Percentiles rank a stretch among this genome's conserved stretches.
These are phyloP conservation scores for Harpalus rufipes DNA, from an alignment of 2,888 invertebrate species.

Conservation along the genomic window DNA sequence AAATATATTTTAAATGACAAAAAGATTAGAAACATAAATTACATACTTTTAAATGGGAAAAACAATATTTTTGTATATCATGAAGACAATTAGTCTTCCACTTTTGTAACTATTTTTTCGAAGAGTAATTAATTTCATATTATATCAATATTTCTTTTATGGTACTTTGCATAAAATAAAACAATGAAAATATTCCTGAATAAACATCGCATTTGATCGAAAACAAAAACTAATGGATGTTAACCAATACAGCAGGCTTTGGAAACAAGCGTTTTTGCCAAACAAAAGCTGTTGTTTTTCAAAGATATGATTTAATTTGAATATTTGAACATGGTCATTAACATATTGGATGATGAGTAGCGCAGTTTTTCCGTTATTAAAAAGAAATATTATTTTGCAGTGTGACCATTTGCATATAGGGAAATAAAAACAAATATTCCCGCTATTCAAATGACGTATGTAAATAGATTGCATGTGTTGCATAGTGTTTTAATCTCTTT, in stretches of 20 bases:
- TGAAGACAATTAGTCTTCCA: too few species aligned
- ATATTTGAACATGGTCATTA: conserved; percentile 56
- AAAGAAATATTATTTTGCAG: conserved; percentile 62
- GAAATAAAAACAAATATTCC: conserved; percentile 38
- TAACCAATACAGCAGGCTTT: conserved; percentile 14
- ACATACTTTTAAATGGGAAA: too few species aligned
- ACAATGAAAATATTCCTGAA: conserved; percentile 6
- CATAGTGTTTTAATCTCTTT: conserved; percentile 24
- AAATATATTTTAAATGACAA: too few species aligned
- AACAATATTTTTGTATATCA: too few species aligned
- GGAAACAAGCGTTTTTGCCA: conserved; percentile 10
- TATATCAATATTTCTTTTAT: neutral
- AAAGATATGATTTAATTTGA: conserved; percentile 59
- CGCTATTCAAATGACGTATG: conserved; percentile 55
- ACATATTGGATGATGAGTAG: conserved; percentile 40
- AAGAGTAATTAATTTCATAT: neutral
- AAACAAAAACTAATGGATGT: conserved; percentile 24
- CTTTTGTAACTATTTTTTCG: too few species aligned
- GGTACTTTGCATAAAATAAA: neutral
- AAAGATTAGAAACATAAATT: too few species aligned
- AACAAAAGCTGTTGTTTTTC: conserved; percentile 24
- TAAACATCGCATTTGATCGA: neutral
- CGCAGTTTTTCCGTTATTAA: conserved; percentile 54
- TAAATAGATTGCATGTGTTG: conserved; percentile 50
- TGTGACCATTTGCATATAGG: conserved; percentile 30